Conservation (phyloP, 2,113 vertebrate species). For the Lota lota region DNA sequence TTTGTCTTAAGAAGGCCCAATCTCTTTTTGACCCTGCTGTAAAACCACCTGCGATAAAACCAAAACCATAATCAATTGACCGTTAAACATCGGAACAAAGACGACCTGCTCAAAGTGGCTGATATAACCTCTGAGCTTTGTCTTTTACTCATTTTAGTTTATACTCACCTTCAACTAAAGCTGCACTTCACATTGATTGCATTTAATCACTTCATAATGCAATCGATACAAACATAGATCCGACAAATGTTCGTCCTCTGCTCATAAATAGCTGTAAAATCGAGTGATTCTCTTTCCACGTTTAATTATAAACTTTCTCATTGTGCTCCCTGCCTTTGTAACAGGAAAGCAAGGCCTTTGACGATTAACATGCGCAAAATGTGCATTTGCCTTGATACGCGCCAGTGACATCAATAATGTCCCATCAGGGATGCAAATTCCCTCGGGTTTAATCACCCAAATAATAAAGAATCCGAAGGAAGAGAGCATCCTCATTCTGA, state of each 20-base stretch:
- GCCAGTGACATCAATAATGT: constrained; percentile 64
- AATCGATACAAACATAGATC: constrained; percentile 11
- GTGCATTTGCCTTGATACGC: constrained; percentile 60
- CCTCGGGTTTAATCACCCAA: constrained; percentile 67
- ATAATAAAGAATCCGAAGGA: constrained; percentile 56
- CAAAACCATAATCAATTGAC: constrained; percentile 31
- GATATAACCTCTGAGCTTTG: constrained; percentile 23
- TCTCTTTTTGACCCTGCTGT: constrained; percentile 19
- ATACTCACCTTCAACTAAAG: constrained; percentile 20
- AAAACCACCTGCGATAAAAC: constrained; percentile 30
- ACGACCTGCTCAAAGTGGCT: constrained; percentile 14
- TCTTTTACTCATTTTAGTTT: constrained; percentile 9
- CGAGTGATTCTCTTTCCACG: not conserved
- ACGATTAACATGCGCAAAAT: constrained; percentile 67
- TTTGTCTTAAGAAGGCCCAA: constrained; percentile 13
- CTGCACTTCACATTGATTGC: constrained; percentile 17
- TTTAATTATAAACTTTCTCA: constrained; percentile 14
- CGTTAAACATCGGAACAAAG: constrained; percentile 15
- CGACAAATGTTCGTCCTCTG: not conserved
- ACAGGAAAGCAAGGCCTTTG: constrained; percentile 30
- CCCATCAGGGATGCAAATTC: constrained; percentile 55
- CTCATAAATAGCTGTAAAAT: not conserved
- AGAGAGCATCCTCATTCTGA: constrained; percentile 58
- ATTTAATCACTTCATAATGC: constrained; percentile 20
- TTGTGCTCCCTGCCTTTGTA: constrained; percentile 27